Evolutionary conservation across 2,797 vertebrate genomes (phyloP), one percentile per base, ranked within the genome.

Genomic region (Aplochiton taeniatus): DNA sequence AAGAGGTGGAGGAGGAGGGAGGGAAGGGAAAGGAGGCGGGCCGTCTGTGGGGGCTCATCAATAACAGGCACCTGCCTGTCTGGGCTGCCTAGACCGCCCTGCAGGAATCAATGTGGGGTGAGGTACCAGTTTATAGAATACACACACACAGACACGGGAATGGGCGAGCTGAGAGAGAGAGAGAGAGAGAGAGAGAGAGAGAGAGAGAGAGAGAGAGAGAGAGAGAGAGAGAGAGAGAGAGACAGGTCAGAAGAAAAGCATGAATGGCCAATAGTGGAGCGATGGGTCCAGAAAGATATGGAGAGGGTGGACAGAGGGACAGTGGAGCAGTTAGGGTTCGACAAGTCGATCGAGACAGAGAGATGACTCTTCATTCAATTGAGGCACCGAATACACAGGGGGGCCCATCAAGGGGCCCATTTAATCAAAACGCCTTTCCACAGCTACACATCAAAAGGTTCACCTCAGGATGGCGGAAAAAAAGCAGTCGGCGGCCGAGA

Each of bases 91-190:
- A 63, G 68, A 73, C 70, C 58, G 79, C 65, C 81, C 74, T 70
- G 70, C 74, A 75, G 72, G 76, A 85, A 91, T 93, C 90, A 85
- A 91, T 91, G 83, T 75, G 72, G 73, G 85, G 66, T 61, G 74
- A 82, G 74, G 76, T 31, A 31, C 31, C 31, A 31, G 31, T 31
- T 31, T 31, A 31, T 31, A 31, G 31, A 31, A 2, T 31, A 31
- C 3, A 31, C 43, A 42, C 45, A 67, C 45, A 31, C 9, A 7
- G 0, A 19, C 11, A 55, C 5, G 52, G 11, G 9, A 17, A 20
- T 17, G 4, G 52, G 18, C 5, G 52, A 41, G 53, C 18, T 20
- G 54, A 9, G 17, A 31, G 31, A 41, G 31, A 13, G 20, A 19
- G 43, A 16, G 42, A 18, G 57, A 11, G n/a, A 16, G 44, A 19